Percentiles rank a stretch among this genome's conserved stretches.
Evolutionary conservation across 2,113 vertebrate species (phyloP).

Genomic region (Barnardius zonarius): DNA sequence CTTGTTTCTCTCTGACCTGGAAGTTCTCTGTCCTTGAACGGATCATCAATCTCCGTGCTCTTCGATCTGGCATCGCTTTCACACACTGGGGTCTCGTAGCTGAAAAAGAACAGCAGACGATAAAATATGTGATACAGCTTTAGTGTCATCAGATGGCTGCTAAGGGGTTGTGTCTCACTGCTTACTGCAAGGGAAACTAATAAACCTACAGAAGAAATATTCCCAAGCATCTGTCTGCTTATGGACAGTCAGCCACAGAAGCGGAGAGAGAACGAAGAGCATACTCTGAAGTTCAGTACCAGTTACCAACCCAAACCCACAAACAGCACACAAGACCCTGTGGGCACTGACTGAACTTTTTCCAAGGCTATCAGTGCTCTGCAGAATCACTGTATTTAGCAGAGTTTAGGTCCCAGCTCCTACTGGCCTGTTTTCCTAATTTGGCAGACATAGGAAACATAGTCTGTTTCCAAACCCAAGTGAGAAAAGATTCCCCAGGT

Average conservation of each 20-base stretch:
- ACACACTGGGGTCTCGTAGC: constrained; percentile 92
- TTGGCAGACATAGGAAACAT: not conserved
- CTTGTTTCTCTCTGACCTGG: constrained; percentile 78
- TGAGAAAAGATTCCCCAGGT: not conserved
- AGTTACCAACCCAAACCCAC: not conserved
- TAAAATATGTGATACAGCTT: not conserved
- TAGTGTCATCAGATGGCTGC: not conserved
- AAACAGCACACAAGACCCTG: not conserved
- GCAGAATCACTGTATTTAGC: not conserved
- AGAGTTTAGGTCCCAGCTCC: not conserved
- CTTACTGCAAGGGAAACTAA: not conserved
- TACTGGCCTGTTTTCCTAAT: not conserved
- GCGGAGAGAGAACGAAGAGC: not conserved
- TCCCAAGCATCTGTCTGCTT: not conserved
- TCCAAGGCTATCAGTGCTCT: not conserved
- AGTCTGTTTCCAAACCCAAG: not conserved
- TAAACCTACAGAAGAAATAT: not conserved
- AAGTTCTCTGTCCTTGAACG: constrained; percentile 91
- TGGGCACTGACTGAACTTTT: not conserved
- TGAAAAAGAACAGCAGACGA: constrained; percentile 62
- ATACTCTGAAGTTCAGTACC: not conserved
- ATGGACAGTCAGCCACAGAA: not conserved
- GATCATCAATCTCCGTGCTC: constrained; percentile 82
- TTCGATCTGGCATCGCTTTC: constrained; percentile 85
- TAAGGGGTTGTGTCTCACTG: not conserved